phyloP scores from a whole-genome alignment of 2,113 vertebrate species.

The Calyptomena viridis region DNA sequence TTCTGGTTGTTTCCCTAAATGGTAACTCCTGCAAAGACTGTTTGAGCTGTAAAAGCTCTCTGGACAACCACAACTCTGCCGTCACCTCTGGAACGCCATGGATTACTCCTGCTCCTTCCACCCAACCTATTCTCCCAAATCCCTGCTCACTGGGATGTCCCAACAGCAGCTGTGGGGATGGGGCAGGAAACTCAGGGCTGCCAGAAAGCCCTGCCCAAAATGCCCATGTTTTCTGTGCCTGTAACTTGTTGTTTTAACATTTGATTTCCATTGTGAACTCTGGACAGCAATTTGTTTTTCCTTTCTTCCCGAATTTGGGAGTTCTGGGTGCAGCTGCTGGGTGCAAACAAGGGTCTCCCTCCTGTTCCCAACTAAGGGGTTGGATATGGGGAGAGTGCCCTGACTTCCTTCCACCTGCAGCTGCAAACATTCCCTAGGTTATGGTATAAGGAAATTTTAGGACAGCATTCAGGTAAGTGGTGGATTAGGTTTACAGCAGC shows the following conservation, averaged over 20 bases:
- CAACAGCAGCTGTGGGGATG: background rate
- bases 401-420: background rate
- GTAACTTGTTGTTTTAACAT: conserved; percentile 37
- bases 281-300: background rate
- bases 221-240: background rate
- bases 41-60: background rate
- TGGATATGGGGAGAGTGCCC: background rate
- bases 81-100: background rate
- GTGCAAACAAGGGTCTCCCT: background rate
- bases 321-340: background rate
- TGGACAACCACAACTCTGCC: background rate
- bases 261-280: background rate
- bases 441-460: background rate
- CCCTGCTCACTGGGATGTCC: background rate
- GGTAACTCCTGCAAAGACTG: background rate
- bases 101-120: background rate
- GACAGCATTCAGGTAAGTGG: background rate
- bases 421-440: background rate
- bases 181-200: background rate
- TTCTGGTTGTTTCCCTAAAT: conserved; percentile 20
- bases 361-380: background rate
- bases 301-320: background rate
- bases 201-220: conserved; percentile 21
- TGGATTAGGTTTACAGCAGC: background rate
- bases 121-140: background rate